These are phyloP conservation scores for Sebastes hubbsi DNA, from an alignment of 2,797 vertebrate genomes.

Conservation along the genomic window DNA sequence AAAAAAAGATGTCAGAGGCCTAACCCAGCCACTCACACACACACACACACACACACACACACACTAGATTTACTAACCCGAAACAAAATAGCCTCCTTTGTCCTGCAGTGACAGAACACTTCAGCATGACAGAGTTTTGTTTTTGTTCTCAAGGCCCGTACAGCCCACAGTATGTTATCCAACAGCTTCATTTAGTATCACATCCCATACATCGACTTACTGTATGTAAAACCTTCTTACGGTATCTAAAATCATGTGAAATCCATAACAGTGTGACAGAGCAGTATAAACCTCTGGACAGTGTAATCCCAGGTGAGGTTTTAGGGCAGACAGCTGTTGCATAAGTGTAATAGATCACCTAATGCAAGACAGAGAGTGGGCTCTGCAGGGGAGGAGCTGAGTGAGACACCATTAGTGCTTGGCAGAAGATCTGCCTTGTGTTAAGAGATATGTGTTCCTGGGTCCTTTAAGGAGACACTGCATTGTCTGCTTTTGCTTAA, in stretches of 20 bases:
- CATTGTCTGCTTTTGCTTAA: not conserved
- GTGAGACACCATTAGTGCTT: slow-evolving; percentile 14
- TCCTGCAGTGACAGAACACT: not conserved
- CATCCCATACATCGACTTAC: not conserved
- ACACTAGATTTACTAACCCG: not conserved
- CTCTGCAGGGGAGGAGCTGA: slow-evolving; percentile 23
- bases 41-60: not conserved
- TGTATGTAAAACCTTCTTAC: not conserved
- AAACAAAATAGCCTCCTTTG: not conserved
- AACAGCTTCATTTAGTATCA: not conserved
- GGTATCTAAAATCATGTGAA: slow-evolving; percentile 17
- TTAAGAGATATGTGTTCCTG: not conserved
- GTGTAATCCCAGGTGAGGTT: slow-evolving; percentile 19
- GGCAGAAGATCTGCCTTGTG: slow-evolving; percentile 8
- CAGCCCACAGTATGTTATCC: not conserved
- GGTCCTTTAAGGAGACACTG: not conserved
- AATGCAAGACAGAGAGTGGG: slow-evolving; percentile 32
- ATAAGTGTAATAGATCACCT: slow-evolving; percentile 43
- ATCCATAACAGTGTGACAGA: slow-evolving; percentile 35
- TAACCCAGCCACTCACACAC: not conserved
- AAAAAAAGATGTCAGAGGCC: slow-evolving; percentile 24
- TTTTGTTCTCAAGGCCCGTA: not conserved
- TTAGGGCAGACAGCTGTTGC: slow-evolving; percentile 46
- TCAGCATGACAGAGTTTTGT: slow-evolving; percentile 5
- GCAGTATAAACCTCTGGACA: slow-evolving; percentile 49